Percentiles rank a stretch among this genome's conserved stretches.
Evolutionary conservation across 2,113 vertebrate species (phyloP).

Genomic region (Diadophis punctatus): DNA sequence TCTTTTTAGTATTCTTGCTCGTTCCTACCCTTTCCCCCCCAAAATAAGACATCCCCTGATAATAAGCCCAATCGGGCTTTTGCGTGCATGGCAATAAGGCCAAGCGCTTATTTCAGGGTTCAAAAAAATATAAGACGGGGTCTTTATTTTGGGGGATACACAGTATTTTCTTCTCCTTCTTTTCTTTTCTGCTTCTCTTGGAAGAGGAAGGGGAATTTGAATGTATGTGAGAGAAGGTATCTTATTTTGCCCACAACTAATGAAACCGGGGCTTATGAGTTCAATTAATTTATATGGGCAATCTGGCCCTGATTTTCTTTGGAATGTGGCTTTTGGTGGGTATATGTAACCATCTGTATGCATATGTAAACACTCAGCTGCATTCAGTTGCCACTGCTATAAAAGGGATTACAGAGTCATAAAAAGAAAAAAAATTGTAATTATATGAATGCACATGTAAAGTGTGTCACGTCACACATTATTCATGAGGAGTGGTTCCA

Average conservation of each 20-base stretch:
- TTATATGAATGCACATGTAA: background rate
- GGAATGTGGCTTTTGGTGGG: background rate
- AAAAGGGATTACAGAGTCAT: background rate
- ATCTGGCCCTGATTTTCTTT: background rate
- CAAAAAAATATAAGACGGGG: too few species aligned
- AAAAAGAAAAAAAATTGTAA: background rate
- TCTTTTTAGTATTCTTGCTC: constrained; percentile 26
- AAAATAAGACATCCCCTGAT: too few species aligned
- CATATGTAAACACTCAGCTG: background rate
- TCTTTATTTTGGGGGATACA: too few species aligned
- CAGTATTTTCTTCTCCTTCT: too few species aligned
- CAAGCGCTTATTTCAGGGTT: too few species aligned
- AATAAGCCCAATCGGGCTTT: too few species aligned
- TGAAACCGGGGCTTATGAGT: background rate
- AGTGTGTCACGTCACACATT: background rate
- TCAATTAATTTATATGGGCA: background rate
- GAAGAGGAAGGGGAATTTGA: background rate
- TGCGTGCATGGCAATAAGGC: too few species aligned
- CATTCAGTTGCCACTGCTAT: background rate
- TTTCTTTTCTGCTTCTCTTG: background rate
- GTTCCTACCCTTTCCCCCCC: too few species aligned
- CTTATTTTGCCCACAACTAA: background rate
- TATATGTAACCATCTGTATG: background rate
- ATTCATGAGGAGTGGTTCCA: background rate
- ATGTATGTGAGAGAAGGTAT: background rate